Percentiles rank a stretch among this genome's conserved stretches.
These are phyloP conservation scores for Beris morrisii DNA, from an alignment of 2,888 invertebrate genomes.

Conservation along the genomic window DNA sequence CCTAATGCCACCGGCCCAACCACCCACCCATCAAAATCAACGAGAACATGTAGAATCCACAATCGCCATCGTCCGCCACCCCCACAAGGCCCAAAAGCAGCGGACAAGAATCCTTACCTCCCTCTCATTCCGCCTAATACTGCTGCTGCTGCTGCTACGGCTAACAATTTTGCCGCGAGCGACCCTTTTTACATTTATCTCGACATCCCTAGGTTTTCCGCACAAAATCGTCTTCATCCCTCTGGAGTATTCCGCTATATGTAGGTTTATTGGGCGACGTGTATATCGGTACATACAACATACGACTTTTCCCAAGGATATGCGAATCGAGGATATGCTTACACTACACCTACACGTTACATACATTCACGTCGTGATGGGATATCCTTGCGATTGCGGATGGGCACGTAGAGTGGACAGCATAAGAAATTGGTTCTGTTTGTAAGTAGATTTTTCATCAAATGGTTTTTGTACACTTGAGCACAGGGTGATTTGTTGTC, in stretches of 20 bases:
- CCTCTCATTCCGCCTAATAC: neutral
- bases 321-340: conserved; percentile 30
- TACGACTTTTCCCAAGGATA: conserved; percentile 30
- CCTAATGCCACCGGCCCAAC: conserved; percentile 4
- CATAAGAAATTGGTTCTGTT: conserved; percentile 46
- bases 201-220: conserved; percentile 40
- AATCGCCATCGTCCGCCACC: conserved; percentile 37
- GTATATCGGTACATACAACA: conserved; percentile 12
- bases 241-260: conserved; percentile 27
- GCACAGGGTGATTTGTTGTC: conserved; percentile 39
- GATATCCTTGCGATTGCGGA: conserved; percentile 39
- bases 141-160: conserved; percentile 38
- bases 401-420: conserved; percentile 44
- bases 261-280: conserved; percentile 28
- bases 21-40: conserved; percentile 37
- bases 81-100: conserved; percentile 24
- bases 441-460: conserved; percentile 46
- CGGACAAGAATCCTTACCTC: conserved; percentile 31
- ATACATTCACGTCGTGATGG: conserved; percentile 28
- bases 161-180: conserved; percentile 45
- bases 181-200: conserved; percentile 45
- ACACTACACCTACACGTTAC: conserved; percentile 27
- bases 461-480: conserved; percentile 40
- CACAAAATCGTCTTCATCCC: conserved; percentile 40
- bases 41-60: conserved; percentile 40